These are phyloP conservation scores for Sebastes steindachneri DNA, from an alignment of 2,797 vertebrate species.

Conservation along the genomic window DNA sequence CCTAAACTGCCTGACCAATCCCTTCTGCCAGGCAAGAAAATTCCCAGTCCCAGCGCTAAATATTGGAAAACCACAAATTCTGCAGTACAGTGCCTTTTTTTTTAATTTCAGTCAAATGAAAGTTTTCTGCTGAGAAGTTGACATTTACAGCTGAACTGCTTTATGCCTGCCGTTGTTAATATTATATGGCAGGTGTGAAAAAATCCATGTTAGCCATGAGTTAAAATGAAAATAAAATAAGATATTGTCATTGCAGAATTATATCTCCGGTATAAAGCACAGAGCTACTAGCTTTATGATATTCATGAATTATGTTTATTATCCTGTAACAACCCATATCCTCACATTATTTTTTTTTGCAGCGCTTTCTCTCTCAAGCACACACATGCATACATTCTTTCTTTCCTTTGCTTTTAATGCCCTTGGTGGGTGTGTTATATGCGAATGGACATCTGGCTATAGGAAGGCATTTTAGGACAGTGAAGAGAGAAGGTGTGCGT, in stretches of 20 bases:
- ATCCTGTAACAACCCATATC: constrained; percentile 9
- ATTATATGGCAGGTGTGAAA: constrained; percentile 12
- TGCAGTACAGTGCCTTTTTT: background rate
- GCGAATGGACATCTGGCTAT: constrained; percentile 19
- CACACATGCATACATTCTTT: background rate
- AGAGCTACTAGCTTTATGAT: constrained; percentile 1
- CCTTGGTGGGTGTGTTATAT: background rate
- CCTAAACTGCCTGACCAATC: constrained; percentile 20
- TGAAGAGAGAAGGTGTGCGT: background rate
- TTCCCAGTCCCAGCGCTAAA: background rate
- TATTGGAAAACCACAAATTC: constrained; percentile 16
- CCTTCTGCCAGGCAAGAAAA: constrained; percentile 12
- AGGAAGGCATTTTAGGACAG: background rate
- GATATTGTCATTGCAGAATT: constrained; percentile 21
- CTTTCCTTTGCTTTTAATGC: background rate
- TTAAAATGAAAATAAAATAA: constrained; percentile 33
- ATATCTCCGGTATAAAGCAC: constrained; percentile 6
- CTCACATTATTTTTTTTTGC: background rate
- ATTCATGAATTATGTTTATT: constrained; percentile 44
- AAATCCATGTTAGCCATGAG: constrained; percentile 3
- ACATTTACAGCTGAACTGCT: constrained; percentile 37
- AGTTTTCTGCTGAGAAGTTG: constrained; percentile 24
- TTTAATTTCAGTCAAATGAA: constrained; percentile 29
- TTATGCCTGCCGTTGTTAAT: constrained; percentile 22
- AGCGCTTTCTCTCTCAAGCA: background rate